Evolutionary conservation across 2,113 vertebrate species (phyloP).

Genomic region (Grantiella picta): DNA sequence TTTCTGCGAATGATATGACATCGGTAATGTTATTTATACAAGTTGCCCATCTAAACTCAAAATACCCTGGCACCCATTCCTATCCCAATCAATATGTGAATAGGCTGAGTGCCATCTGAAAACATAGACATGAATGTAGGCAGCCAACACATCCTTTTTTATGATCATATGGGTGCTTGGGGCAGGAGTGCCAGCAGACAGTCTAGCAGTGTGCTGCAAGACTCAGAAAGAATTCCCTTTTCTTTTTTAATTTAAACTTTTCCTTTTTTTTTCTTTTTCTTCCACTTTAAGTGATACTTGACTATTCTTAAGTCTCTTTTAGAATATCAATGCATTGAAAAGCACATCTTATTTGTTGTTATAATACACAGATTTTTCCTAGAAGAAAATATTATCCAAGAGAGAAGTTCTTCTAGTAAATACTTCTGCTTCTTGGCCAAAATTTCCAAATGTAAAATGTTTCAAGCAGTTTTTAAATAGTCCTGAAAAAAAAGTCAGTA

Average conservation of each 20-base stretch:
- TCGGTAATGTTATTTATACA: not conserved
- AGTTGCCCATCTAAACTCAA: slow-evolving; percentile 20
- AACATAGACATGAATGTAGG: not conserved
- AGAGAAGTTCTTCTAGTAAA: not conserved
- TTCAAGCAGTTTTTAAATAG: not conserved
- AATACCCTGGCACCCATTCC: slow-evolving; percentile 2
- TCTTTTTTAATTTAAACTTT: not conserved
- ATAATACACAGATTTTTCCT: not conserved
- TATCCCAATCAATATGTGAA: not conserved
- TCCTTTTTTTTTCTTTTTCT: not conserved
- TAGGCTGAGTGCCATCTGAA: slow-evolving; percentile 14
- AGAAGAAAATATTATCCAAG: not conserved
- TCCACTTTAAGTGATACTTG: not conserved
- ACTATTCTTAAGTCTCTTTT: not conserved
- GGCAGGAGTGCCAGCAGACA: slow-evolving; percentile 1
- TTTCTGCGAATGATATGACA: slow-evolving; percentile 12
- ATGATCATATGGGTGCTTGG: not conserved
- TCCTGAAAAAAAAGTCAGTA: not conserved
- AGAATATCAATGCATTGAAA: not conserved
- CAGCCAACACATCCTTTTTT: slow-evolving; percentile 36
- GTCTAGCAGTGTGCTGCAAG: not conserved
- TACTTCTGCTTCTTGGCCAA: not conserved
- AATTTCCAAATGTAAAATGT: not conserved
- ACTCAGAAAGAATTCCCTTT: not conserved
- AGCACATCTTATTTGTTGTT: not conserved